Base-by-base conservation (phyloP, 1,140 invertebrate genomes). In the Megalonaias nervosa region DNA sequence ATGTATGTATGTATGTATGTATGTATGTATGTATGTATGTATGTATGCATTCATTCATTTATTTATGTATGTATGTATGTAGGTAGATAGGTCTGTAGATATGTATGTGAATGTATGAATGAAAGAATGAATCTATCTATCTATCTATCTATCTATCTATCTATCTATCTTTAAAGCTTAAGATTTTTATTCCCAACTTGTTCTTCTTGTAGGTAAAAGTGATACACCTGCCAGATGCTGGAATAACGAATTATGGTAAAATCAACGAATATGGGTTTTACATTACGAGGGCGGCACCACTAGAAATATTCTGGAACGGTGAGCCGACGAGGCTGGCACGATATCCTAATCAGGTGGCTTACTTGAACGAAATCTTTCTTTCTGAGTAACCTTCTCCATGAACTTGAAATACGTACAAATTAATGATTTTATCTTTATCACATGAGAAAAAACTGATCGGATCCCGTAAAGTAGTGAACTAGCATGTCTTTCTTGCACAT, bases 301-400 rank as follows among this genome's bases (percentile, higher is more conserved):
- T 83, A 21, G 82, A 83, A 62, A 5, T 83, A 12, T 83, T 81
- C 71, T 78, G 68, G 56, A 83, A 83, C 61, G 73, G 79, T 9
- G 70, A 68, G 21, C 76, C 82, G 0, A 23, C 76, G 16, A 61
- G 59, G 2, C 58, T 81, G 55, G 76, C 82, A 13, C 21, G 67
- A 60, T 83, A 77, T 76, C 82, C 82, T 17, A 79, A 83, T 59
- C 67, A 81, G 19, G 82, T 83, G 69, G 57, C 31, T 56, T 6
- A 38, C 38, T 38, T 38, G 38, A 38, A 38, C 4, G 38, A 38
- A 38, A 5, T 38, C 38, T 38, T 38, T 38, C 6, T 38, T 38
- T 38, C 6, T 38, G 38, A 38, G 38, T 6, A 38, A 38, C 2
- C 38, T 38, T 38, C 4, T 38, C 6, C 38, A 38, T 5, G 38